Base-by-base conservation (phyloP, 1,140 invertebrate genomes). In the Zaprionus capensis region DNA sequence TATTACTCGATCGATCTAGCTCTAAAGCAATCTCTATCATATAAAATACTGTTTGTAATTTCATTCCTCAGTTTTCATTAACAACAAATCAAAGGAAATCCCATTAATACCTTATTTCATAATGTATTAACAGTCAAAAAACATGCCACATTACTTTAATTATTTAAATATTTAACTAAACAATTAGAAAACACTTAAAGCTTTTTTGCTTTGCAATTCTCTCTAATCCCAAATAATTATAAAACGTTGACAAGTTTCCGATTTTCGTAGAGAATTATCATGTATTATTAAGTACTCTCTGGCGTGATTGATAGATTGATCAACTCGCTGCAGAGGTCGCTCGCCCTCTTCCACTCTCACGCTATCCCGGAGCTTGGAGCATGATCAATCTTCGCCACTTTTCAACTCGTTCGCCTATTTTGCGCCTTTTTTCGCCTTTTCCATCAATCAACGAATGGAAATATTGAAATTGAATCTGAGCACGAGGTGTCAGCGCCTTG, bases 391-490 rank as follows among this genome's bases (percentile, higher is more conserved):
- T 84, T 74, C 63, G 58, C 65, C 17, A 38, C 62, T 20, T 71
- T 75, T 71, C 61, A 76, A 53, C 61, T 41, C 68, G 20, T 65
- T 76, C 62, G 68, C 34, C 59, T 70, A 31, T 55, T 55, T 55
- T 49, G 22, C 63, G 55, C 53, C 56, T 71, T 72, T 41, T n/a
- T 46, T 17, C 41, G 41, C 41, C 41, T 17, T 68, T 73, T 68
- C 63, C 69, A 85, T 84, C 81, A 74, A 85, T 84, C 81, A 84
- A 57, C 78, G 65, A 51, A 55, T 53, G 76, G 69, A 17, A 66
- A 65, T 65, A 82, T 78, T 84, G 82, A 84, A 84, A 84, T 81
- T 82, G 78, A 84, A 84, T 78, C 82, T 65, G 82, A 81, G 80
- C 71, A 61, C 69, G 80, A 57, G 57, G 74, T 84, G 82, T 85